These are phyloP conservation scores for Babyrousa celebensis DNA, from an alignment of 2,797 vertebrate species.

Conservation along the genomic window DNA sequence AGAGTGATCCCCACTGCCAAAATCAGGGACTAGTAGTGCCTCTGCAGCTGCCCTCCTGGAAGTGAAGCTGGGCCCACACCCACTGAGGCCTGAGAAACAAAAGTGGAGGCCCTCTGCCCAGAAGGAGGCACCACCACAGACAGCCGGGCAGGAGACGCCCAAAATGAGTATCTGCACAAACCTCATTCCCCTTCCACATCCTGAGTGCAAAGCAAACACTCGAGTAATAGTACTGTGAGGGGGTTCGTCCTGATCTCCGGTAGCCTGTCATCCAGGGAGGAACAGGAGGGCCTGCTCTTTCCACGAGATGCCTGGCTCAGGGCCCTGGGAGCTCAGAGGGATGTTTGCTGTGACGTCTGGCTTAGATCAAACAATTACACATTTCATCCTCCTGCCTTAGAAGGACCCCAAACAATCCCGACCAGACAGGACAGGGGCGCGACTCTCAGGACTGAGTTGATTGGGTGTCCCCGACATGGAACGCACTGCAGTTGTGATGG, in stretches of 20 bases:
- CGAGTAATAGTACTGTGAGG: fast-evolving
- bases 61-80: too few species aligned
- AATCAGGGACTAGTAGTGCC: fast-evolving
- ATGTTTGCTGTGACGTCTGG: fast-evolving
- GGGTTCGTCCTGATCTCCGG: background rate
- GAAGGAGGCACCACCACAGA: fast-evolving
- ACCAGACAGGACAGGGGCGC: fast-evolving
- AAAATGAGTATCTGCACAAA: fast-evolving
- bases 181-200: fast-evolving
- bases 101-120: fast-evolving
- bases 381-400: fast-evolving
- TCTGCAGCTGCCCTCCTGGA: background rate
- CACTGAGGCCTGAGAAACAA: fast-evolving
- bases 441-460: fast-evolving
- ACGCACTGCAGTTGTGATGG: background rate
- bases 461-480: too few species aligned
- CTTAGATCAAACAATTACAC: fast-evolving
- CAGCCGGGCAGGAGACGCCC: background rate
- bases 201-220: fast-evolving
- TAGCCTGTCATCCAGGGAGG: fast-evolving
- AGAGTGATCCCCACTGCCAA: conserved; percentile 74
- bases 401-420: background rate
- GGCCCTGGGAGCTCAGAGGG: fast-evolving
- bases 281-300: too few species aligned
- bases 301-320: background rate